These are phyloP conservation scores for Paraplagusia blochii DNA, from an alignment of 2,113 vertebrate genomes.

Conservation along the genomic window DNA sequence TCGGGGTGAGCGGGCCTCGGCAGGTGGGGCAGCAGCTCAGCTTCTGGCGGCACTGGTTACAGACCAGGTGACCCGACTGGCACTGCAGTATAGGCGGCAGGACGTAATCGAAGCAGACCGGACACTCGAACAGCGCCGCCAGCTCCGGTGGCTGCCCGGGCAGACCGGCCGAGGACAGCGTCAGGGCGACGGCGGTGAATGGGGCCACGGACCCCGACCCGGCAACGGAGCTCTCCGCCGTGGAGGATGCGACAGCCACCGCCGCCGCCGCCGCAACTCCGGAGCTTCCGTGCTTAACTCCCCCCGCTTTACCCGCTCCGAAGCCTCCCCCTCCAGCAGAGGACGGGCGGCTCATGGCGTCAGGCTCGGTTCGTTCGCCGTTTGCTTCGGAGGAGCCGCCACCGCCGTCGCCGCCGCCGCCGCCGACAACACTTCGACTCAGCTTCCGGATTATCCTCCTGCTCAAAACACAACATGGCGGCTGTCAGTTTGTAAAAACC, in stretches of 20 bases:
- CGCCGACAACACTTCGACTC: constrained; percentile 22
- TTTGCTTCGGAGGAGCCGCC: not conserved
- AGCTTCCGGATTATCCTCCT: constrained; percentile 43
- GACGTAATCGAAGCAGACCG: constrained; percentile 80
- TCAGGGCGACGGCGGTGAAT: constrained; percentile 24
- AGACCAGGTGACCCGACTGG: constrained; percentile 78
- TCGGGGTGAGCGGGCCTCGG: constrained; percentile 75
- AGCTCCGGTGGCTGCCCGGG: constrained; percentile 71
- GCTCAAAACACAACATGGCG: constrained; percentile 75
- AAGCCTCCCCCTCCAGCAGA: constrained; percentile 73
- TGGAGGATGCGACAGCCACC: constrained; percentile 38
- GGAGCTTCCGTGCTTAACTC: constrained; percentile 68
- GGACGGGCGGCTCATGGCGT: constrained; percentile 76
- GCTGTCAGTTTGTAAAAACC: constrained; percentile 59
- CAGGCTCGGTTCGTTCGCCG: constrained; percentile 16
- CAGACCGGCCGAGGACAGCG: constrained; percentile 38
- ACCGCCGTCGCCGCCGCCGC: constrained; percentile 36
- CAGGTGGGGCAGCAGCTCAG: constrained; percentile 80
- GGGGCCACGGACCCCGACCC: constrained; percentile 55
- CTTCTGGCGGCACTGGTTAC: constrained; percentile 79
- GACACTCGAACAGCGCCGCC: constrained; percentile 78
- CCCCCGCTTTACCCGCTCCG: constrained; percentile 69
- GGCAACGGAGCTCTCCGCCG: constrained; percentile 55
- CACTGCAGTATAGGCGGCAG: constrained; percentile 81
- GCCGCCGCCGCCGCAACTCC: constrained; percentile 39